phyloP scores from a whole-genome alignment of 2,113 vertebrate genomes.

The Anseranas semipalmata region DNA sequence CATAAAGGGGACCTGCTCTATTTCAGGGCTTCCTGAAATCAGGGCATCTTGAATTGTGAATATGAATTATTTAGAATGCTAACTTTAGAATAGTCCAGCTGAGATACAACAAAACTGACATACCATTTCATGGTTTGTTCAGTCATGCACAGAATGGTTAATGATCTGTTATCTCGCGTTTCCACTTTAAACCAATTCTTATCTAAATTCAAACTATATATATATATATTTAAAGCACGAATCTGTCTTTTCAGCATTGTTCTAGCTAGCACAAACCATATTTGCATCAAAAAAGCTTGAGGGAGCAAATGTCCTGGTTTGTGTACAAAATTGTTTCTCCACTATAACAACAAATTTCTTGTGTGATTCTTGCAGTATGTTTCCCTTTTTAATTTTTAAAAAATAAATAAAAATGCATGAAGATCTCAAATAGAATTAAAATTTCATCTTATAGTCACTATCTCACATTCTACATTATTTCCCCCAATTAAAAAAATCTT shows the following conservation, averaged over 20 bases:
- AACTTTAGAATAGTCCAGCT: neutral
- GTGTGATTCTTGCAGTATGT: neutral
- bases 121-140: neutral
- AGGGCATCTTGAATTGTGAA: neutral
- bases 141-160: neutral
- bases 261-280: neutral
- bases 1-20: neutral
- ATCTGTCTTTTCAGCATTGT: neutral
- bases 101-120: neutral
- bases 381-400: neutral
- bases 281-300: neutral
- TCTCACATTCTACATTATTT: slow-evolving; percentile 32
- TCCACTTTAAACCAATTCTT: neutral
- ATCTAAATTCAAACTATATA: neutral
- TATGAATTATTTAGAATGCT: neutral
- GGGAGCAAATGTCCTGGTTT: slow-evolving; percentile 2
- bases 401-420: neutral
- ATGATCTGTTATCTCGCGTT: neutral
- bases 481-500: neutral
- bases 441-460: slow-evolving; percentile 9
- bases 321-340: neutral
- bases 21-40: neutral
- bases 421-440: slow-evolving; percentile 6
- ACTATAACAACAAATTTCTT: neutral
- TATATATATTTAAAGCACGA: neutral